Percentiles rank a stretch among this genome's conserved stretches.
Evolutionary conservation across 2,888 invertebrate genomes (phyloP).

Genomic region (Lissonota sp.): DNA sequence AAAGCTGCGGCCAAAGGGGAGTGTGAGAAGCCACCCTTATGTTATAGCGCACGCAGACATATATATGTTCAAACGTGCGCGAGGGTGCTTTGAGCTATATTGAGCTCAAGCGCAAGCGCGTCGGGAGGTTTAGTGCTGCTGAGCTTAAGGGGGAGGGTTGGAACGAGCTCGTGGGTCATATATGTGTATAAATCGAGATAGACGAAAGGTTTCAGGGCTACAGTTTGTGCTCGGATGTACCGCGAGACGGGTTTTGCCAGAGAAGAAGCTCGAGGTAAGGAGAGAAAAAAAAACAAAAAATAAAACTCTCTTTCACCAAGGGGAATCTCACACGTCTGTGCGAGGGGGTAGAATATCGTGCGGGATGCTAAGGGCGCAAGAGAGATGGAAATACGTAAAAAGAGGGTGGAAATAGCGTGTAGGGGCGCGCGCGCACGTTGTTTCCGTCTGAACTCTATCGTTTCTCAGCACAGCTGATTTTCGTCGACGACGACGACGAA

Average conservation of each 20-base stretch:
- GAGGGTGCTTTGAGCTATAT: conserved; percentile 21
- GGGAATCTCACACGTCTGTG: not conserved
- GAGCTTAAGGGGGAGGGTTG: conserved; percentile 27
- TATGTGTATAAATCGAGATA: conserved; percentile 19
- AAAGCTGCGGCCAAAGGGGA: not conserved
- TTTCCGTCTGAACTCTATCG: conserved; percentile 60
- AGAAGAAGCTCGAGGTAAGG: conserved; percentile 5
- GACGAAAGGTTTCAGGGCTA: conserved; percentile 41
- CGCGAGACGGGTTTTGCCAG: conserved; percentile 17
- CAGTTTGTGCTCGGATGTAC: conserved; percentile 44
- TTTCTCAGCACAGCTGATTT: conserved; percentile 65
- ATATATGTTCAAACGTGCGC: not conserved
- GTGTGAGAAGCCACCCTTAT: conserved; percentile 32
- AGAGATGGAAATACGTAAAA: not conserved
- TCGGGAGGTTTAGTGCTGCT: conserved; percentile 22
- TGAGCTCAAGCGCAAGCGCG: conserved; percentile 56
- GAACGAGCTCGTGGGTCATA: not conserved
- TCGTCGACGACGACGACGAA: conserved; percentile 52
- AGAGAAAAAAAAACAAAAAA: conserved; percentile 18
- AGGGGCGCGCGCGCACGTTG: conserved; percentile 66
- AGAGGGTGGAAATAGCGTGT: conserved; percentile 51
- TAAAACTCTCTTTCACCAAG: conserved; percentile 35
- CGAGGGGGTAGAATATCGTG: conserved; percentile 2
- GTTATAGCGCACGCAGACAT: not conserved
- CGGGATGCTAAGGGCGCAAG: not conserved